These are phyloP conservation scores for Odontamblyopus lacepedii DNA, from an alignment of 2,797 vertebrate genomes.

Conservation along the genomic window DNA sequence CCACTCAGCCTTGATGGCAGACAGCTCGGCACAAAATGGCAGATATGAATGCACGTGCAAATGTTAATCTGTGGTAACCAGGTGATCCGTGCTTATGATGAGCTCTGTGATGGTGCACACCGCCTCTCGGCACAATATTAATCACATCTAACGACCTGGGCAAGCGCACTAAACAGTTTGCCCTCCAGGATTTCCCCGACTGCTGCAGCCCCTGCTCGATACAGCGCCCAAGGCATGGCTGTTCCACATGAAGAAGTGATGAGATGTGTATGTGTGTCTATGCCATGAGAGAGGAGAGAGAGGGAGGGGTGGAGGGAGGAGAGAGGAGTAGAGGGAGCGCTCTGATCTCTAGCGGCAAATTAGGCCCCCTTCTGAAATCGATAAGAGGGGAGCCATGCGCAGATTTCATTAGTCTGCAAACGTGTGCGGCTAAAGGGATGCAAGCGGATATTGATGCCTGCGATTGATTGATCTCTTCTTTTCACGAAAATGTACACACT, in stretches of 20 bases:
- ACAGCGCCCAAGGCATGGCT: conserved; percentile 66
- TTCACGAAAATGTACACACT: conserved; percentile 78
- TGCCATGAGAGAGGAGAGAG: conserved; percentile 16
- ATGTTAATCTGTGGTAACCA: conserved; percentile 53
- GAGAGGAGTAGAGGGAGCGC: conserved; percentile 48
- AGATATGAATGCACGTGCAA: conserved; percentile 45
- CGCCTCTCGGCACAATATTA: conserved; percentile 60
- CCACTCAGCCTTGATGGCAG: conserved; percentile 16
- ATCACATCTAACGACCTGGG: conserved; percentile 71
- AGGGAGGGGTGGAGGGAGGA: not conserved
- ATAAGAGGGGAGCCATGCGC: conserved; percentile 75
- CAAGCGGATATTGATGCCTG: conserved; percentile 86
- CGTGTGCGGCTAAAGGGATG: conserved; percentile 81
- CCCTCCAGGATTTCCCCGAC: conserved; percentile 69
- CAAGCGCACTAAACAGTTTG: conserved; percentile 71
- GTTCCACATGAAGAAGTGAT: conserved; percentile 51
- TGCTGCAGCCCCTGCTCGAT: conserved; percentile 65
- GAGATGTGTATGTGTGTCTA: conserved; percentile 38
- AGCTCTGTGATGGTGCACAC: conserved; percentile 59
- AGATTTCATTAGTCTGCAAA: conserved; percentile 85
- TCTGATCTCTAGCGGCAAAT: conserved; percentile 83
- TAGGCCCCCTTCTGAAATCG: conserved; percentile 79
- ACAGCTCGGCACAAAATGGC: conserved; percentile 34
- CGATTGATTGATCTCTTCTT: conserved; percentile 87
- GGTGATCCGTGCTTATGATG: conserved; percentile 63